phyloP scores from a whole-genome alignment of 2,113 vertebrate species.

The Bubo scandiacus region DNA sequence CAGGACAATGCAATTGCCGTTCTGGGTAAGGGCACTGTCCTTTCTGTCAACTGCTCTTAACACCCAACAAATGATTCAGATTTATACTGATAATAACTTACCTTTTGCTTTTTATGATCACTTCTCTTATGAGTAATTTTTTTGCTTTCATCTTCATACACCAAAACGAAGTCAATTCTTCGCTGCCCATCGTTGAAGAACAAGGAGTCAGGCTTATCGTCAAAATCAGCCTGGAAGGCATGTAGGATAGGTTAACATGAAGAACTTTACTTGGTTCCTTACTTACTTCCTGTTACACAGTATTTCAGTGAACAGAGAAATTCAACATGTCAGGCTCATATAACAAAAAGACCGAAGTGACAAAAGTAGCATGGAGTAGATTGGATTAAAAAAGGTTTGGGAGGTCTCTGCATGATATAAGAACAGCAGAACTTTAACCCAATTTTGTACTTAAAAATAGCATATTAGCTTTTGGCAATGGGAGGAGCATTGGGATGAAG shows the following conservation, averaged over 20 bases:
- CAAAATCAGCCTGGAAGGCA: slow-evolving; percentile 83
- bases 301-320: background rate
- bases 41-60: background rate
- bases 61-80: background rate
- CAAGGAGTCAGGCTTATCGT: slow-evolving; percentile 83
- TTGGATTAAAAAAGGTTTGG: background rate
- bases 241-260: background rate
- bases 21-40: background rate
- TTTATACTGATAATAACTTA: slow-evolving; percentile 18
- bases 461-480: background rate
- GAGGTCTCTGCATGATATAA: background rate
- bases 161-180: slow-evolving; percentile 90
- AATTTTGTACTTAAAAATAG: background rate
- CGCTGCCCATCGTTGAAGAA: slow-evolving; percentile 89
- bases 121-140: slow-evolving; percentile 81
- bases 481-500: background rate
- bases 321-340: background rate
- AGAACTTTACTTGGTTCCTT: background rate
- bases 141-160: slow-evolving; percentile 89
- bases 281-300: background rate
- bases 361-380: background rate
- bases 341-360: background rate
- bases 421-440: background rate
- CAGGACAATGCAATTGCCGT: background rate
- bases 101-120: slow-evolving; percentile 76